Base-by-base conservation (phyloP, 2,888 invertebrate species). In the Trissonchulus sp. region DNA sequence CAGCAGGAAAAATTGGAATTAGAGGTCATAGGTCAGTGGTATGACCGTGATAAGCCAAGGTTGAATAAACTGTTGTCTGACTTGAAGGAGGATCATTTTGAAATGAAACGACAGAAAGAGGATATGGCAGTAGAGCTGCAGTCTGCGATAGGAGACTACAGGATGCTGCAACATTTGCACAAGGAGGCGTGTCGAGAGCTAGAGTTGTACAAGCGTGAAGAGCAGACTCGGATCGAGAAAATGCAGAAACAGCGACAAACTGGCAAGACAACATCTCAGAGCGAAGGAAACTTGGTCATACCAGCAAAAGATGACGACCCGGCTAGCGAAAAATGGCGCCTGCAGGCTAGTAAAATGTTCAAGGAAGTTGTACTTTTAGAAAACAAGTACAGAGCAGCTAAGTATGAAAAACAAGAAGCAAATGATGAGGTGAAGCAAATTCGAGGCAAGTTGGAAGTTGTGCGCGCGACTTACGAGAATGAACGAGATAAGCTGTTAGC, bases 401-500 rank as follows among this genome's bases (percentile, higher is more conserved):
- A 36, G 34, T 69, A 69, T n/a, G 71, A 69, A 36, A 69, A 69
- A 36, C n/a, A 34, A 69, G 71, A 35, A 37, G 34, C 60, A 18
- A 28, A 68, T 30, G 33, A 37, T 31, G 68, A 60, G 65, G 38
- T 76, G 35, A 77, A 35, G 73, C 74, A 78, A 75, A 76, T 79
- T n/a, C 77, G 78, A 68, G 79, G 78, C 68, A 77, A 81, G 69
- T 63, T 81, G 18, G 79, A 79, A 1, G 76, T 81, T 31, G 76
- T 81, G 34, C 72, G 78, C 63, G 74, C 78, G 65, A 80, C 82
- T 76, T 81, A 79, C 63, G 80, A 79, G 35, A 8, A 60, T n/a
- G 73, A 63, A 73, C 63, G 73, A 2, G 73, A 73, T 31, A 68
- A 63, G 15, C 28, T 73, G 30, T 63, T 60, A 63, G 73, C 73